A percentile compares a stretch with the other conserved stretches of the same genome.
Evolutionary conservation across 2,113 vertebrate genomes (phyloP).

Genomic region (Acinonyx jubatus): DNA sequence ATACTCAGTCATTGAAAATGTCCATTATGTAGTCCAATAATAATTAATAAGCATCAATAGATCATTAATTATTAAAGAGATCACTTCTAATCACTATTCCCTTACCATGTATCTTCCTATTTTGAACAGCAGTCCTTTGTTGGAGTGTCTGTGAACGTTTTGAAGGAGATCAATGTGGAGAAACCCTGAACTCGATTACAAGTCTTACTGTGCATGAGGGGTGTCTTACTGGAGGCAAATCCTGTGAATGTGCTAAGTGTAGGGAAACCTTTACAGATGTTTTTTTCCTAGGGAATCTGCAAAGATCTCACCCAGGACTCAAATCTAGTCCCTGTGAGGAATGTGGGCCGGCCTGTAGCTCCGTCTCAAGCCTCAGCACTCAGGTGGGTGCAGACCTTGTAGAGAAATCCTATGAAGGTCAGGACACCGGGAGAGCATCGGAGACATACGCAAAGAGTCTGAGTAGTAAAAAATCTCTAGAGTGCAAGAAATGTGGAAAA

Average conservation of each 20-base stretch:
- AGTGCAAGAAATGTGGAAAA: background rate
- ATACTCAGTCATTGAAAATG: background rate
- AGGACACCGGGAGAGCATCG: background rate
- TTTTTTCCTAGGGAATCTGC: background rate
- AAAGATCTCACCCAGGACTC: conserved; percentile 57
- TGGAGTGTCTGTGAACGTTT: background rate
- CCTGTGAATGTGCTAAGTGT: background rate
- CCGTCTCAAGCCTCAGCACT: background rate
- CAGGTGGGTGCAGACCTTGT: background rate
- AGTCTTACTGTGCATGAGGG: background rate
- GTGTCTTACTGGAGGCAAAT: background rate
- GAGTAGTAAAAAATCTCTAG: background rate
- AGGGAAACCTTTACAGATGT: background rate
- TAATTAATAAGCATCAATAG: background rate
- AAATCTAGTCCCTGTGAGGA: background rate
- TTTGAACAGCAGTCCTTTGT: background rate
- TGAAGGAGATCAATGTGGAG: background rate
- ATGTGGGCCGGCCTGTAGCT: background rate
- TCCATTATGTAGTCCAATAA: background rate
- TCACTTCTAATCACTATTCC: background rate
- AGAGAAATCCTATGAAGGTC: fast-evolving
- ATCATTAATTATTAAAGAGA: background rate
- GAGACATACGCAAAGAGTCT: fast-evolving
- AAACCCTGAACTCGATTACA: background rate
- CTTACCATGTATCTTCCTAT: background rate